These are phyloP conservation scores for Ciconia nigra DNA, from an alignment of 2,797 vertebrate genomes.

Conservation along the genomic window DNA sequence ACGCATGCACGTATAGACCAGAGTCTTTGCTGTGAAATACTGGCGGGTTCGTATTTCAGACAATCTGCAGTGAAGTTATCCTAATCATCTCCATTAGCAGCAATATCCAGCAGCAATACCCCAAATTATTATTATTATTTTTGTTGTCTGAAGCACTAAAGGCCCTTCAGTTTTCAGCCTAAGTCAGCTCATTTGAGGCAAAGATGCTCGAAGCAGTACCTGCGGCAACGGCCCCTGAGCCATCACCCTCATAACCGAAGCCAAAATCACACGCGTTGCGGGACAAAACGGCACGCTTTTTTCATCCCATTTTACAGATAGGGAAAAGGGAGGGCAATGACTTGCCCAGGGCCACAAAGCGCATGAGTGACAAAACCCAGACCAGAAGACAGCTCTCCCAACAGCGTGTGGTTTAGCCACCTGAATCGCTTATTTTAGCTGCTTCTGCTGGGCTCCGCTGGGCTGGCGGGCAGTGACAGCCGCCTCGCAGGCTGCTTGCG, in stretches of 20 bases:
- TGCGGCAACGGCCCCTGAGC: neutral
- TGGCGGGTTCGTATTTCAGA: neutral
- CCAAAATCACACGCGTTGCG: rapidly evolving
- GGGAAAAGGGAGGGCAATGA: neutral
- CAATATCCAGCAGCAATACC: neutral
- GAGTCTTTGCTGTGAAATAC: neutral
- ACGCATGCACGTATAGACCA: rapidly evolving
- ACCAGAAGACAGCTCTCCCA: neutral
- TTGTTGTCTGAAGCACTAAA: neutral
- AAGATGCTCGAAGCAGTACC: neutral
- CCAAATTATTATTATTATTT: neutral
- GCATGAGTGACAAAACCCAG: neutral
- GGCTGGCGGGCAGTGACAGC: neutral
- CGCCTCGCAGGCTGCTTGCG: rapidly evolving
- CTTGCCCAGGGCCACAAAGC: neutral
- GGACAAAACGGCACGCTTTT: neutral
- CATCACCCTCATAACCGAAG: neutral
- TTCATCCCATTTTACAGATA: neutral
- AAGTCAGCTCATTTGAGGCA: neutral
- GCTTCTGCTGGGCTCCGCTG: neutral
- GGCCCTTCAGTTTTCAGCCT: neutral
- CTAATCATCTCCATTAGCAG: neutral
- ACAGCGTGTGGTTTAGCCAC: neutral
- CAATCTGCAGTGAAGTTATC: neutral
- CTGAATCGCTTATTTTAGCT: rapidly evolving